Percentiles rank a stretch among this genome's conserved stretches.
Evolutionary conservation across 1,140 invertebrate species (phyloP).

Genomic region (Drosophila yakuba): DNA sequence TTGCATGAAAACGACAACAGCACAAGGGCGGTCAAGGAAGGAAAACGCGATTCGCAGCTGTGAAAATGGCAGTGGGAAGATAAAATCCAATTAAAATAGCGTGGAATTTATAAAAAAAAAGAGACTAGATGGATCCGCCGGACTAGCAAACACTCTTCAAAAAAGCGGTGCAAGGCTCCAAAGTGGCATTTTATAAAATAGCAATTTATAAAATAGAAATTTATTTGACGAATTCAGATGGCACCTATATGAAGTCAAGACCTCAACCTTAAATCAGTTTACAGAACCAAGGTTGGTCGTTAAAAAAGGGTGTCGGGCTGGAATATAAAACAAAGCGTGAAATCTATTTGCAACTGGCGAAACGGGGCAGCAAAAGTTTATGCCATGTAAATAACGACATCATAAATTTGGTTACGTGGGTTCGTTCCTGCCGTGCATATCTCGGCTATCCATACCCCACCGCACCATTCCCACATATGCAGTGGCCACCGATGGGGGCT

Average conservation of each 20-base stretch:
- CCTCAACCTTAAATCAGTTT: slow-evolving; percentile 4
- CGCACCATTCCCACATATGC: slow-evolving; percentile 25
- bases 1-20: slow-evolving; percentile 64
- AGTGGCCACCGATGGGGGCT: slow-evolving; percentile 47
- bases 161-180: background rate
- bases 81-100: slow-evolving; percentile 80
- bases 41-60: slow-evolving; percentile 20
- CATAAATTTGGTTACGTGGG: slow-evolving; percentile 75
- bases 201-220: background rate
- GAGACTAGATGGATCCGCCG: slow-evolving; percentile 6
- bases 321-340: slow-evolving; percentile 72
- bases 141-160: slow-evolving; percentile 32
- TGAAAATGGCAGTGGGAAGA: slow-evolving; percentile 68
- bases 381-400: slow-evolving; percentile 81
- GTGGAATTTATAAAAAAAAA: slow-evolving; percentile 48
- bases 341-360: slow-evolving; percentile 71
- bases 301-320: slow-evolving; percentile 40
- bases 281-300: slow-evolving; percentile 20
- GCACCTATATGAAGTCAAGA: background rate
- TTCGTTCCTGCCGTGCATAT: slow-evolving; percentile 57
- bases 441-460: slow-evolving; percentile 38
- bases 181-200: background rate
- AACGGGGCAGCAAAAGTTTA: slow-evolving; percentile 68
- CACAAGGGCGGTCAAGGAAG: slow-evolving; percentile 7
- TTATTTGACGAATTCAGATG: background rate